phyloP scores from a whole-genome alignment of 1,140 invertebrate genomes.

The Pomacea maculata region DNA sequence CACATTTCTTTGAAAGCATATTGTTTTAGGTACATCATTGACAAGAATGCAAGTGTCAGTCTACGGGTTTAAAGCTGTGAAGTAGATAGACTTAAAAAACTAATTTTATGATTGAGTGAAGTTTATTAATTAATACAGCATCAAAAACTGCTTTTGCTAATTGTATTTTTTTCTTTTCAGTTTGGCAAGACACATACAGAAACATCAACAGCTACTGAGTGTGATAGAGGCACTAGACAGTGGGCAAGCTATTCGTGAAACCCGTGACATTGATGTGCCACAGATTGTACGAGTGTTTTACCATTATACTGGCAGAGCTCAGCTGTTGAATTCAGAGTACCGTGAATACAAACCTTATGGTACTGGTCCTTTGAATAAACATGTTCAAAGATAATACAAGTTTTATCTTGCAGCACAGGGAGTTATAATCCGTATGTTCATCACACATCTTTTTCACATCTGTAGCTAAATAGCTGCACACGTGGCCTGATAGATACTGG shows the following conservation, averaged over 20 bases:
- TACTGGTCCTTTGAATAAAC: constrained; percentile 32
- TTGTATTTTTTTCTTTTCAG: constrained; percentile 41
- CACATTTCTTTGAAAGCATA: too few species aligned
- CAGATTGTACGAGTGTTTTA: constrained; percentile 65
- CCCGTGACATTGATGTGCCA: constrained; percentile 65
- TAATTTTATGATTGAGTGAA: too few species aligned
- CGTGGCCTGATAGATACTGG: not conserved
- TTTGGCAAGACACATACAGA: constrained; percentile 68
- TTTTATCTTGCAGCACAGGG: not conserved
- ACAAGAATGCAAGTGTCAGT: too few species aligned
- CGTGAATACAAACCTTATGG: constrained; percentile 64
- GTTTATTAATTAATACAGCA: too few species aligned
- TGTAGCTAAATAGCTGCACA: not conserved
- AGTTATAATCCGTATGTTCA: not conserved
- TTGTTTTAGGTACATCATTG: too few species aligned
- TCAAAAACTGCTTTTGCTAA: too few species aligned
- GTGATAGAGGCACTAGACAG: constrained; percentile 67
- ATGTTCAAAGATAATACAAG: not conserved
- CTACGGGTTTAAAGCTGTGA: too few species aligned
- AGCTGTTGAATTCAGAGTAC: constrained; percentile 66
- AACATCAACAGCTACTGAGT: constrained; percentile 65
- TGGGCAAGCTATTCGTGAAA: constrained; percentile 65
- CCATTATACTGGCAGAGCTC: constrained; percentile 68
- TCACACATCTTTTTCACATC: not conserved
- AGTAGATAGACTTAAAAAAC: too few species aligned